Evolutionary conservation across 35 echinoderm and acorn worm genomes (phyloP), one percentile per base, ranked within the genome.

Genomic region (Strongylocentrotus purpuratus): DNA sequence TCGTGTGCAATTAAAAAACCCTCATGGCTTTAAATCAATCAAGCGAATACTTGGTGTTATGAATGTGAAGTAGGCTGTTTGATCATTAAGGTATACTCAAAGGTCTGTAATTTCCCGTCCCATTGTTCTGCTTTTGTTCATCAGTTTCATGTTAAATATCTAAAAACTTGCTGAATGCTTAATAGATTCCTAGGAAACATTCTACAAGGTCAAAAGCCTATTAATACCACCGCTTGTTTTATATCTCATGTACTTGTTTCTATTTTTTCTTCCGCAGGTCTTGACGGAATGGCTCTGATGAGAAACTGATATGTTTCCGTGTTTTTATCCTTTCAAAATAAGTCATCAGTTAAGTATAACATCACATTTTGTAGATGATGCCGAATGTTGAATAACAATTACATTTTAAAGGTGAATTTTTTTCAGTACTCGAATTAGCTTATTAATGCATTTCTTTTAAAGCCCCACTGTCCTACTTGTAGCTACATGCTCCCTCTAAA

Each of bases 251-350:
- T 25, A 7, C 14, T 71, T 71, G 17, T 28, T 71, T 28, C 7
- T 78, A 7, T 5, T 78, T 78, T 28, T 28, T 78, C 65, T 78
- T 78, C 65, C 20, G 65, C 65, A 78, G 65, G 65, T 78, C 65
- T 78, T 78, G 65, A 78, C 65, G 65, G 65, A 78, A 78, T 78
- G 65, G 65, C 65, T 78, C 65, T 78, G 65, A 78, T 78, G 22
- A n/a, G 65, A 78, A 78, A 78, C 0, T 22, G 4, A 78, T 78
- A 28, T 28, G 65, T 78, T 5, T 6, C 65, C 7, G 4, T 28
- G 7, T 0, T n/a, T 78, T 28, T 18, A n/a, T 31, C 22, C 5
- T 78, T 78, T 78, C 65, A 22, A n/a, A 78, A 14, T 28, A 7
- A 6, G 20, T 78, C 65, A 10, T 55, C 50, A 0, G 65, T 78